Percentiles rank a stretch among this genome's conserved stretches.
These are phyloP conservation scores for Trochalopteron elliotii DNA, from an alignment of 2,113 vertebrate species.

Conservation along the genomic window DNA sequence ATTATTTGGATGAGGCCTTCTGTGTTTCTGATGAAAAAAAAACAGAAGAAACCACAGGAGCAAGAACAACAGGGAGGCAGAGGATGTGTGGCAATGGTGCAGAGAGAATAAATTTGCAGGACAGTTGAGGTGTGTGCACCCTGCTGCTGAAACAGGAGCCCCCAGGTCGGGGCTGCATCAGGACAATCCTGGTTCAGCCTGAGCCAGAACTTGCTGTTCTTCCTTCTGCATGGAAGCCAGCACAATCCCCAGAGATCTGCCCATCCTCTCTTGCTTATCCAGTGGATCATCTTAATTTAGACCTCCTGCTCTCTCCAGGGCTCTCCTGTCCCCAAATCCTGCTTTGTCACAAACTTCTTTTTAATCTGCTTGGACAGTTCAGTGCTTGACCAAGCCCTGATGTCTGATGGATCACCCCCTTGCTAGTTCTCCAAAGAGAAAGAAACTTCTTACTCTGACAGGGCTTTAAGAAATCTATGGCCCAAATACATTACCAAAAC, in stretches of 20 bases:
- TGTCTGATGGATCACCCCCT: background rate
- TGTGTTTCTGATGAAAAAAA: background rate
- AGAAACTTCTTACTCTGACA: background rate
- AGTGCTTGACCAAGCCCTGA: background rate
- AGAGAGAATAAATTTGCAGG: background rate
- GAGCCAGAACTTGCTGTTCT: background rate
- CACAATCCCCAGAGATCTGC: background rate
- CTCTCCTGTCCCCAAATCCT: background rate
- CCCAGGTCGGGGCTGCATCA: background rate
- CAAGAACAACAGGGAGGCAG: accelerated
- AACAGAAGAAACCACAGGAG: background rate
- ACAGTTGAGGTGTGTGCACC: background rate
- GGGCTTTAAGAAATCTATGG: background rate
- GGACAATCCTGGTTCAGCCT: background rate
- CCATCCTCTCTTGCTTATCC: background rate
- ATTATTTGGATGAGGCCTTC: accelerated
- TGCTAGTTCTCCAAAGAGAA: background rate
- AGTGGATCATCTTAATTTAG: background rate
- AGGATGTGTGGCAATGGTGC: accelerated
- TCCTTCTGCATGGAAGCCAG: background rate
- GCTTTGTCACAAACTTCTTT: background rate
- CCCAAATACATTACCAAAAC: background rate
- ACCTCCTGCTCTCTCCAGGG: background rate
- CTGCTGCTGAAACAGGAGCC: background rate
- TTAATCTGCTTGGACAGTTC: background rate